Evolutionary conservation across 2,113 vertebrate genomes (phyloP), one percentile per base, ranked within the genome.

Genomic region (Morone chrysops): DNA sequence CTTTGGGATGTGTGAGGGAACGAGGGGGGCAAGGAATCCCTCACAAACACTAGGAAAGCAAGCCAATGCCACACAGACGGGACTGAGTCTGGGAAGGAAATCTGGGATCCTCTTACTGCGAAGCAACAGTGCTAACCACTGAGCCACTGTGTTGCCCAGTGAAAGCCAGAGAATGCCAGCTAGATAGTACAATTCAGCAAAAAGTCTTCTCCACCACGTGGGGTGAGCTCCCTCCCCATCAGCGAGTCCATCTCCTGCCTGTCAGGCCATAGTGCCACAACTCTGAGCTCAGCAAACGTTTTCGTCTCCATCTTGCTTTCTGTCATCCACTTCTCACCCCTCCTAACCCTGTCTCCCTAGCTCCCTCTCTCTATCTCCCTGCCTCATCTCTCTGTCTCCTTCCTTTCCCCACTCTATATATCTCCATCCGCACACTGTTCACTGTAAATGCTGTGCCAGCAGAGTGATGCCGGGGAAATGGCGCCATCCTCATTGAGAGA

Each of bases 221-320:
- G 63, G 76, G 75, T 65, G 57, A 82, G 69, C 72, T 78, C 81
- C 40, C 80, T 80, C 66, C 81, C 61, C 48, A 65, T 85, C 81
- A 74, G 60, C 9, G 22, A 68, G 75, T 81, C 72, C 81, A 88
- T 90, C 76, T 85, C 51, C 75, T 66, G 62, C 67, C 84, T 70
- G 71, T 89, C 89, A 84, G 87, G 60, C 68, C 75, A 11, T 50
- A 72, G 65, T 82, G 78, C 84, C 86, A 87, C 83, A 88, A 81
- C 80, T 90, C 84, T 65, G 87, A 90, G 82, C 91, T 91, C 82
- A 90, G 87, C 91, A 92, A 93, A 93, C 70, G 75, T 78, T 88
- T 86, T 87, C 63, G 53, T 84, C 88, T 92, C 89, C 82, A 90
- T 92, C 92, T 91, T 86, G 69, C 82, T 89, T 70, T 82, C 83